Evolutionary conservation across 2,113 vertebrate species (phyloP), one percentile per base, ranked within the genome.

Genomic region (Ochotona curzoniae): DNA sequence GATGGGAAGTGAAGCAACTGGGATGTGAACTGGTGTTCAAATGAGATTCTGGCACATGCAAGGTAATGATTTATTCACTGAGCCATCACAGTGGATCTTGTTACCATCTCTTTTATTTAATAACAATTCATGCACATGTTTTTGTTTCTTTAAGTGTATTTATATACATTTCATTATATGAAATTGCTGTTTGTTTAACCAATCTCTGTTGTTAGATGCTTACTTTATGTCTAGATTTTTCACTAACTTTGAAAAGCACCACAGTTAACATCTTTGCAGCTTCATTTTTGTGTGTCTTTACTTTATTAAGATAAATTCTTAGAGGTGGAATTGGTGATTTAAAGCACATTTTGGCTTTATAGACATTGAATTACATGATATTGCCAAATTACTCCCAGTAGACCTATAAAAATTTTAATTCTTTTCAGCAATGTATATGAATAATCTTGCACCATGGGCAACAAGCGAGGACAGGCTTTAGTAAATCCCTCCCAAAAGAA

Each of bases 171-270:
- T 96, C 5, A 44, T 88, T 89, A 35, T 61, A 30, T 79, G 54
- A 84, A 63, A 35, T 14, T 63, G 35, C 44, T 49, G 3, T 95
- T 94, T 93, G 94, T 94, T 81, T 86, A 94, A 70, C 44, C n/a
- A 79, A 38, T 75, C 82, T 73, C 17, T 87, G 9, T 49, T 90
- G 51, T 94, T 71, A 88, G 87, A 79, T 96, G 85, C 93, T 85
- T 96, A 95, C 13, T 15, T 90, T 82, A 23, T 66, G 47, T 79
- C 49, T 91, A 69, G 9, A 12, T 94, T 94, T 94, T 92, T 44
- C 38, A 44, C 38, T 44, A 92, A 87, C 84, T 83, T 67, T 89
- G 83, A 92, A 75, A 88, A 71, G 70, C 49, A 28, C 25, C 66
- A 9, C 12, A 78, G 18, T 73, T 70, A 93, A 67, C 9, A 79